These are phyloP conservation scores for Tachysurus fulvidraco DNA, from an alignment of 2,113 vertebrate genomes.

Conservation along the genomic window DNA sequence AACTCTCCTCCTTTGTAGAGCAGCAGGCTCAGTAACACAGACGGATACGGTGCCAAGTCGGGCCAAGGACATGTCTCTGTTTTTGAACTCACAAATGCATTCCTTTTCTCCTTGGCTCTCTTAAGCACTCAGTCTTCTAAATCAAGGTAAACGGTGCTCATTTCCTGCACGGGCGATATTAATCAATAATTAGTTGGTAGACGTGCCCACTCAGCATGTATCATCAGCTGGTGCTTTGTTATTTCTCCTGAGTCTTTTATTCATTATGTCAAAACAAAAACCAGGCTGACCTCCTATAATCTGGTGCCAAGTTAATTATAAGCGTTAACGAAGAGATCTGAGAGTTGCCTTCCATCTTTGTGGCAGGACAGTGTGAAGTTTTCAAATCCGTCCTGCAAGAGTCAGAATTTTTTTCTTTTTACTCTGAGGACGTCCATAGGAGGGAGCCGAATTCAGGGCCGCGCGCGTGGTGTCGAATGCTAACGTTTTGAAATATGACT, in stretches of 20 bases:
- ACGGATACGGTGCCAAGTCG: constrained; percentile 13
- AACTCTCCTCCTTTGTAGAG: constrained; percentile 52
- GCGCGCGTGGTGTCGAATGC: constrained; percentile 25
- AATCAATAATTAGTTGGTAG: constrained; percentile 55
- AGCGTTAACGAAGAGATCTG: constrained; percentile 29
- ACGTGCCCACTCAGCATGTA: constrained; percentile 44
- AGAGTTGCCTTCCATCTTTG: constrained; percentile 29
- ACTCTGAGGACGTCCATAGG: background rate
- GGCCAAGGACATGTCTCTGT: constrained; percentile 29
- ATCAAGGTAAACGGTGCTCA: constrained; percentile 47
- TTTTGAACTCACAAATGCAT: constrained; percentile 14
- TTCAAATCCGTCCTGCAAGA: background rate
- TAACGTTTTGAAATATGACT: constrained; percentile 43
- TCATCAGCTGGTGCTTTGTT: constrained; percentile 36
- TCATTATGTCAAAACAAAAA: constrained; percentile 49
- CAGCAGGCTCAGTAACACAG: constrained; percentile 39
- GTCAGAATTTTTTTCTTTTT: background rate
- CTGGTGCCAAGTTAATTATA: constrained; percentile 43
- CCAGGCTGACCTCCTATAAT: constrained; percentile 36
- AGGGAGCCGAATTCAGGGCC: background rate
- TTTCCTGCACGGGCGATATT: constrained; percentile 48
- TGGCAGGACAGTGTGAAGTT: background rate
- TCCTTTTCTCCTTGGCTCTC: constrained; percentile 55
- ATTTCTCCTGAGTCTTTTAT: constrained; percentile 43
- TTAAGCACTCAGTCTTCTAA: constrained; percentile 23